These are phyloP conservation scores for Aphrocallistes beatrix DNA, from an alignment of 37 sponge, comb jelly and placozoan genomes.

Conservation along the genomic window DNA sequence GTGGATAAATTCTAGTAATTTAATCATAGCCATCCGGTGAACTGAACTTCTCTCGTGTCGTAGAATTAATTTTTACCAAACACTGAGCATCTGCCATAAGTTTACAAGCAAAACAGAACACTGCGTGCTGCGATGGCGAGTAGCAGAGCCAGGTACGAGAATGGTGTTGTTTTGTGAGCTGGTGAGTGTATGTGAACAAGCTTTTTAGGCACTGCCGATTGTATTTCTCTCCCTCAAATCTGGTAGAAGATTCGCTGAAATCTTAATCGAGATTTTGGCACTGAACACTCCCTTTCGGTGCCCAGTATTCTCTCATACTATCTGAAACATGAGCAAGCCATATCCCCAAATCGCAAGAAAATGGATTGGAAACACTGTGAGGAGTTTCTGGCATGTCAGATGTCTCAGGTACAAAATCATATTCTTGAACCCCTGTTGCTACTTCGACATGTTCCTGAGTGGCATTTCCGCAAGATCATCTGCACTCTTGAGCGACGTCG, in stretches of 20 bases:
- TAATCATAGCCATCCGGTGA: neutral
- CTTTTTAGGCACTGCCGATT: conserved; percentile 9
- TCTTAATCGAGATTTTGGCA: conserved; percentile 11
- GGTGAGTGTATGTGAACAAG: conserved; percentile 16
- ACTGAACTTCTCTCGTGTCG: conserved; percentile 1
- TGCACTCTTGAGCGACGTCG: neutral
- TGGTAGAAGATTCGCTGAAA: conserved; percentile 9
- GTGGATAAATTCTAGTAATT: neutral
- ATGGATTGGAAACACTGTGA: neutral
- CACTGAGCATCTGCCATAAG: conserved; percentile 7
- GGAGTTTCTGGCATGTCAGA: neutral
- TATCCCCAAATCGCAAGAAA: neutral
- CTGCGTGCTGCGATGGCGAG: conserved; percentile 10
- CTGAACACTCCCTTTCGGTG: neutral
- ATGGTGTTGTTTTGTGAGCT: conserved; percentile 4
- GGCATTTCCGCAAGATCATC: neutral
- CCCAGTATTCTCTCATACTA: conserved; percentile 8
- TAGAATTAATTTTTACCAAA: neutral
- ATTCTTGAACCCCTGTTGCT: neutral
- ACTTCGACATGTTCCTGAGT: neutral
- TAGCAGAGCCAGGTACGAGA: conserved; percentile 14
- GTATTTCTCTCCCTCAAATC: conserved; percentile 20
- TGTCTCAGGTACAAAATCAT: neutral
- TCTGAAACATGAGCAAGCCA: neutral
- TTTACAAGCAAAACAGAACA: neutral